A percentile compares a stretch with the other conserved stretches of the same genome.
Evolutionary conservation across 2,797 vertebrate species (phyloP).

Genomic region (Anguilla marmorata): DNA sequence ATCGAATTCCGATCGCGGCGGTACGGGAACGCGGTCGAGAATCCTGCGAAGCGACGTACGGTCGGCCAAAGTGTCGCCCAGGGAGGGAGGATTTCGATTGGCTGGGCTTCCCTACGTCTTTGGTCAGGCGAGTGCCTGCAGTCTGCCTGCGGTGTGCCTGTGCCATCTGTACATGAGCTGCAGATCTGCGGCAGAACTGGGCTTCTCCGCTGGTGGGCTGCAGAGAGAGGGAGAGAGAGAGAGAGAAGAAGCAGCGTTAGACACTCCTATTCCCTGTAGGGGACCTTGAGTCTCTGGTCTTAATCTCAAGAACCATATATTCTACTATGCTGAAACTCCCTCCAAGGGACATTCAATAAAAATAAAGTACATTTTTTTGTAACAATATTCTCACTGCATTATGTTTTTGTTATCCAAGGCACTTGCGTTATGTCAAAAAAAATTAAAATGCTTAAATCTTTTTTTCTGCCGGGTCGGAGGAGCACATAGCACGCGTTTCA

Average conservation of each 20-base stretch:
- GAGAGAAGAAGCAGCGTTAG: neutral
- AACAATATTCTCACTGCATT: neutral
- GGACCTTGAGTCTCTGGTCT: neutral
- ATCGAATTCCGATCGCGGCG: neutral
- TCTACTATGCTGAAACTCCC: neutral
- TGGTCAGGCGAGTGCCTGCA: neutral
- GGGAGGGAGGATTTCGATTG: neutral
- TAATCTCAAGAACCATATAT: neutral
- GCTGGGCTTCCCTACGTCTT: neutral
- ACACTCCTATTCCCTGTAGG: neutral
- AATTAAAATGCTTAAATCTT: neutral
- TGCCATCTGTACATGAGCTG: neutral
- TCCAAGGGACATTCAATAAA: neutral
- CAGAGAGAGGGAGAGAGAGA: neutral
- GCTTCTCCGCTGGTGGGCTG: neutral
- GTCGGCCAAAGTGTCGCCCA: neutral
- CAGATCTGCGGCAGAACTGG: neutral
- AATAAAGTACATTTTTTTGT: neutral
- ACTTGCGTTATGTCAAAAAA: neutral
- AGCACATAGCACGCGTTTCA: neutral
- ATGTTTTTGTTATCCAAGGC: neutral
- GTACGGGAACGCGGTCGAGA: neutral
- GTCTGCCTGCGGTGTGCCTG: neutral
- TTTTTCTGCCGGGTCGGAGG: neutral
- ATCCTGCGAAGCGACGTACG: neutral